A percentile compares a stretch with the other conserved stretches of the same genome.
phyloP scores from a whole-genome alignment of 1,140 invertebrate genomes.

The Habropoda laboriosa region DNA sequence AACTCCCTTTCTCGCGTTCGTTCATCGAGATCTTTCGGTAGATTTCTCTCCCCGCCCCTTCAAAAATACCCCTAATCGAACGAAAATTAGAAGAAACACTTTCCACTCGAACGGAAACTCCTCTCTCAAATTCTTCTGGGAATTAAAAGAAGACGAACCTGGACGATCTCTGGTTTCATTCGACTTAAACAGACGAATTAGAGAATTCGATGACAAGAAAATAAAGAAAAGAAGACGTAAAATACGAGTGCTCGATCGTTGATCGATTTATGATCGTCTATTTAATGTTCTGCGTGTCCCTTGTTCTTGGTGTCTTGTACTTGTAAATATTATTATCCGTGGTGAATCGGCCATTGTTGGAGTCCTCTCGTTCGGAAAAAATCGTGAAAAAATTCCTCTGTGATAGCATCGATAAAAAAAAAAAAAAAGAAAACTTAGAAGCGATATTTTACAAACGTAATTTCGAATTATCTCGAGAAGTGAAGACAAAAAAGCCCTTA shows the following conservation, averaged over 20 bases:
- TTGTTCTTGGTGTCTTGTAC: constrained; percentile 66
- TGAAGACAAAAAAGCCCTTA: too few relatives aligned
- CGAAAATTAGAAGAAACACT: background rate
- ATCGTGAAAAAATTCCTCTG: constrained; percentile 1
- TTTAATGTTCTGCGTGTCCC: constrained; percentile 71
- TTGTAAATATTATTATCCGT: constrained; percentile 61
- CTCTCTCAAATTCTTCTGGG: background rate
- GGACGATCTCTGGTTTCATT: constrained; percentile 5
- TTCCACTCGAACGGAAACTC: background rate
- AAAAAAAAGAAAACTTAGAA: background rate
- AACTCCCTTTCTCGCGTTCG: constrained; percentile 22
- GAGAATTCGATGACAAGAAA: background rate
- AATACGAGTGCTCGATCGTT: constrained; percentile 52
- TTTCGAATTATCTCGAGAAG: background rate
- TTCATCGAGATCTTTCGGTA: background rate
- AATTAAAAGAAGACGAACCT: background rate
- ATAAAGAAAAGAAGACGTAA: background rate
- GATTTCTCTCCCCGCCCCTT: too few relatives aligned
- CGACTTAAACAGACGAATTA: background rate
- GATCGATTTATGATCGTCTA: constrained; percentile 52
- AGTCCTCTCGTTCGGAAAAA: constrained; percentile 37
- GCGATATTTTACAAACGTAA: too few relatives aligned
- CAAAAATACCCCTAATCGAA: too few relatives aligned
- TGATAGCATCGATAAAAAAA: constrained; percentile 4
- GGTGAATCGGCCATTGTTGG: constrained; percentile 25